These are phyloP conservation scores for Eupithecia dodoneata DNA, from an alignment of 2,888 invertebrate species.

Conservation along the genomic window DNA sequence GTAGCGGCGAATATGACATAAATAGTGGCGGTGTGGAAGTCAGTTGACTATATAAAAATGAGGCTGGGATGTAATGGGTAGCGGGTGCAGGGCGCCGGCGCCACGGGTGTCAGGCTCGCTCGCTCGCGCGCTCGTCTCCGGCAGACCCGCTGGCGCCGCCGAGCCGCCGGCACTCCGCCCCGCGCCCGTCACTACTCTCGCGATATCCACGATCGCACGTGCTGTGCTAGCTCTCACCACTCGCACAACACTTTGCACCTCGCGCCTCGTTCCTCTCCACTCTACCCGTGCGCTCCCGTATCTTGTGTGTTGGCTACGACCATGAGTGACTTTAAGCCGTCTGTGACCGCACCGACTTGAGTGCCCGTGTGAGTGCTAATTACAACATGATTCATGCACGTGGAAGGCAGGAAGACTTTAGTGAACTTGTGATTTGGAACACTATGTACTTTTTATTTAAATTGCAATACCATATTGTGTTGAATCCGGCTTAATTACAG, in stretches of 20 bases:
- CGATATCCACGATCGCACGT: conserved; percentile 50
- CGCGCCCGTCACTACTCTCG: conserved; percentile 39
- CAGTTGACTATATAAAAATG: conserved; percentile 83
- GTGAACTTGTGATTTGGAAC: conserved; percentile 62
- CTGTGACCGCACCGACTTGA: conserved; percentile 58
- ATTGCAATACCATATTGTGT: conserved; percentile 66
- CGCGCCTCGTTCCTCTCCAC: conserved; percentile 24
- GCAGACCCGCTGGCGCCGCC: conserved; percentile 77
- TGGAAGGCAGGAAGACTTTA: conserved; percentile 54
- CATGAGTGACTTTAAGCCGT: conserved; percentile 62
- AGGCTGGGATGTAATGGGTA: conserved; percentile 71
- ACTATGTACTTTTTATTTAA: conserved; percentile 61
- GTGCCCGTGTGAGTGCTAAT: conserved; percentile 66
- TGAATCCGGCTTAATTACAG: conserved; percentile 70
- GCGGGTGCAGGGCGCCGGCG: conserved; percentile 78
- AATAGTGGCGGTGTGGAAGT: conserved; percentile 82
- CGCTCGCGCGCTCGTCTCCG: conserved; percentile 61
- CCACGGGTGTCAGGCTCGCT: conserved; percentile 65
- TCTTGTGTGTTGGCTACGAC: conserved; percentile 44
- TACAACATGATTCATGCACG: conserved; percentile 67
- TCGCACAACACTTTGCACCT: conserved; percentile 19
- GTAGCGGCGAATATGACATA: conserved; percentile 80
- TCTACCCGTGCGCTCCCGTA: conserved; percentile 44
- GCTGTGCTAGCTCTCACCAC: conserved; percentile 29
- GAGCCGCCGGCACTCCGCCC: conserved; percentile 51